Conservation (phyloP, 92 coral and sea anemone species). For the Parazoanthus darwini region DNA sequence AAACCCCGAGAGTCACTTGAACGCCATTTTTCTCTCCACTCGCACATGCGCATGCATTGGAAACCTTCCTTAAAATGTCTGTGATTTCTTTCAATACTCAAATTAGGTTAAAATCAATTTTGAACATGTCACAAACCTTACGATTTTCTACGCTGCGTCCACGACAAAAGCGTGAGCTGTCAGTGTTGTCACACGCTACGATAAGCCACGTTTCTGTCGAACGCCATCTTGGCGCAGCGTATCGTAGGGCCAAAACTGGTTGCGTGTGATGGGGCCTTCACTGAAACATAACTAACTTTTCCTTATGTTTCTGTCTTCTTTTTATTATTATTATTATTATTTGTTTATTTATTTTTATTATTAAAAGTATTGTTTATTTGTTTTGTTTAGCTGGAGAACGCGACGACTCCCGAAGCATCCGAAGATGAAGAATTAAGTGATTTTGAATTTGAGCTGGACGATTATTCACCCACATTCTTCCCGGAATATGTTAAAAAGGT, state of each 20-base stretch:
- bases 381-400: slow-evolving; percentile 4
- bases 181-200: too few species aligned
- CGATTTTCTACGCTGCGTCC: too few species aligned
- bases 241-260: background rate
- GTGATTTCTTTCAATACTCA: too few species aligned
- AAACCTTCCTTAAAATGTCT: too few species aligned
- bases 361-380: background rate
- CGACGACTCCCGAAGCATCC: background rate
- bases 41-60: too few species aligned
- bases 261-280: background rate
- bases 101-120: too few species aligned
- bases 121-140: too few species aligned
- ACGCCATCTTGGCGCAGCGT: background rate
- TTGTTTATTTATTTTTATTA: background rate
- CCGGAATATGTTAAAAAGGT: slow-evolving; percentile 19
- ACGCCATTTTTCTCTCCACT: too few species aligned
- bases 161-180: too few species aligned
- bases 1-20: too few species aligned
- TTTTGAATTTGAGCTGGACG: slow-evolving; percentile 86
- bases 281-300: too few species aligned
- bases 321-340: background rate
- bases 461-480: slow-evolving; percentile 57
- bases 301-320: background rate
- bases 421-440: slow-evolving; percentile 20
- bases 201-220: too few species aligned